Evolutionary conservation across 2,888 invertebrate species (phyloP), one percentile per base, ranked within the genome.

Genomic region (Folsomia candida): DNA sequence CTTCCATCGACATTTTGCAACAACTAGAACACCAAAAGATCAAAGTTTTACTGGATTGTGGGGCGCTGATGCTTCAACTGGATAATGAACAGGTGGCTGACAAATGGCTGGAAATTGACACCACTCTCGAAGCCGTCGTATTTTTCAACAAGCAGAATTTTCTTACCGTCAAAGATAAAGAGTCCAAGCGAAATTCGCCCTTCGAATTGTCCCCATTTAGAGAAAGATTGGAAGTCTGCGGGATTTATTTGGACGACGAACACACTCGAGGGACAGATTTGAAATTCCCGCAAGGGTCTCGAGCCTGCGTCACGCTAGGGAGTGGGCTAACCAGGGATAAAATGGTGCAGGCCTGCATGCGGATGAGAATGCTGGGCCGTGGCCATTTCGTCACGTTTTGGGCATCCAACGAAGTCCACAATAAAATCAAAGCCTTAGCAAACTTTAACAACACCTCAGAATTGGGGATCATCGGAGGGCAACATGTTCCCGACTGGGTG

Each of bases 241-340:
- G 69, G 4, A 68, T 77, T 24, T 77, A 75, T 47, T 54, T 77
- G 61, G 77, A 77, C 29, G 77, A 77, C 51, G 72, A 69, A 11
- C 77, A 77, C 54, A 74, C 76, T 68, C 26, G 70, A 2, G 77
- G 77, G 20, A 77, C 76, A 3, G 77, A 77, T 54, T 63, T 77
- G 20, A 76, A 73, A 58, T 67, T 77, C 51, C 70, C 73, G 11
- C 3, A n/a, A 11, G 68, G 60, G 1, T 67, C 60, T 18, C 24
- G 22, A 26, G 74, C 74, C 26, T 67, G 65, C 26, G 77, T 77
- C 14, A 77, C 77, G 1, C 24, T 77, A 2, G 77, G 74, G 0
- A 65, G 63, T 61, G 68, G 69, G 24, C 63, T 77, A 6, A 72
- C 71, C 14, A 61, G 72, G n/a, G 76, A 76, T 59, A 77, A 77